Evolutionary conservation across 2,113 vertebrate genomes (phyloP).

Genomic region (Trogon surrucura): DNA sequence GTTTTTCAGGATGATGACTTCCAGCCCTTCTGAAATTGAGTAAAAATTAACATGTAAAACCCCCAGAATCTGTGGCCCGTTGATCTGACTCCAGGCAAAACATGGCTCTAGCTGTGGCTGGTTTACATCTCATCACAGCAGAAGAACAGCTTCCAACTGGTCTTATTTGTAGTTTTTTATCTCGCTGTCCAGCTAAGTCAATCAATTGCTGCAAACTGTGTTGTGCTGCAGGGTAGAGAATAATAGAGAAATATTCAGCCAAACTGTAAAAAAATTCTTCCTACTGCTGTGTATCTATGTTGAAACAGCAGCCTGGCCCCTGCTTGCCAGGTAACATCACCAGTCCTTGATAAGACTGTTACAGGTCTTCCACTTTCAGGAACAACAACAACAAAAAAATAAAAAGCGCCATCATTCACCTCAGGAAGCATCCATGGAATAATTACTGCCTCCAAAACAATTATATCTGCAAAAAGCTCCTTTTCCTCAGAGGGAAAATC

Average conservation of each 20-base stretch:
- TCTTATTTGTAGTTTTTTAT: constrained; percentile 49
- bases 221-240: constrained; percentile 51
- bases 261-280: not conserved
- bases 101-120: constrained; percentile 5
- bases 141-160: not conserved
- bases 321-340: not conserved
- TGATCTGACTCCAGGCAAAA: constrained; percentile 49
- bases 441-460: constrained; percentile 52
- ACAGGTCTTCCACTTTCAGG: not conserved
- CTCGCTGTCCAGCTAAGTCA: constrained; percentile 49
- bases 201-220: constrained; percentile 55
- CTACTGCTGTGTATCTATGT: not conserved
- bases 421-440: not conserved
- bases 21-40: not conserved
- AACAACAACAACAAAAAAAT: not conserved
- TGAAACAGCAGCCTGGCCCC: not conserved
- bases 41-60: constrained; percentile 21
- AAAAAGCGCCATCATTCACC: not conserved
- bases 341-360: not conserved
- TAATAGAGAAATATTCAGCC: constrained; percentile 7
- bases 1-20: not conserved
- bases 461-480: constrained; percentile 47
- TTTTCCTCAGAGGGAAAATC: constrained; percentile 39
- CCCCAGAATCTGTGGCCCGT: not conserved
- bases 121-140: constrained; percentile 43